Evolutionary conservation across 2,888 invertebrate species (phyloP).

Genomic region (Myopa testacea): DNA sequence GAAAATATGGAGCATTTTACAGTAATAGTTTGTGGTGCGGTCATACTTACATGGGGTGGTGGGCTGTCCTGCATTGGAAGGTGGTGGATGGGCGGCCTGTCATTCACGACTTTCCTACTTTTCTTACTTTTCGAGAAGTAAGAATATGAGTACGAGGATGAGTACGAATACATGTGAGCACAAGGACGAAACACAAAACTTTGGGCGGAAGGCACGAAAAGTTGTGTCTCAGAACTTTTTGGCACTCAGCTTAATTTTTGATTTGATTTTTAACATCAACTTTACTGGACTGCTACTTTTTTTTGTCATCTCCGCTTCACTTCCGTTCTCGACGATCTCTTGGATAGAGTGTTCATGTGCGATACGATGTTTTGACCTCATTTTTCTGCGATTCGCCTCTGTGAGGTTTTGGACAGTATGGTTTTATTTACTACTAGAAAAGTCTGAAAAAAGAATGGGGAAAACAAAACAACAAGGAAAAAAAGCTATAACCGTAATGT

Average conservation of each 20-base stretch:
- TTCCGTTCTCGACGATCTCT: neutral
- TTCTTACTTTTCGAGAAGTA: neutral
- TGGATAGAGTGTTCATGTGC: neutral
- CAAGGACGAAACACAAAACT: slow-evolving; percentile 7
- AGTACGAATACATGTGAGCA: neutral
- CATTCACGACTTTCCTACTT: neutral
- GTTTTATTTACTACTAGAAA: slow-evolving; percentile 31
- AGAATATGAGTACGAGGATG: neutral
- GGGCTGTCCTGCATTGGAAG: too few species aligned
- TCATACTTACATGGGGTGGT: too few species aligned
- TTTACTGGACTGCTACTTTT: neutral
- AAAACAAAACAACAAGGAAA: neutral
- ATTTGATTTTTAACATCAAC: slow-evolving; percentile 24
- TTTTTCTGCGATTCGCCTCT: slow-evolving; percentile 32
- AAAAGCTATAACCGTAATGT: slow-evolving; percentile 9
- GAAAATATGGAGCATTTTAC: slow-evolving; percentile 6
- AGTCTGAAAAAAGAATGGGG: slow-evolving; percentile 34
- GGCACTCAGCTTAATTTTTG: slow-evolving; percentile 34
- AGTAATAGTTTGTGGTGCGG: neutral
- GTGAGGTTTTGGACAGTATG: neutral
- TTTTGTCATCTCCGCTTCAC: neutral
- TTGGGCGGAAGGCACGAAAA: neutral
- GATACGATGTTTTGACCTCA: slow-evolving; percentile 10
- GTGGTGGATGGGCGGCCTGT: too few species aligned
- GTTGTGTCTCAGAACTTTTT: slow-evolving; percentile 20